Evolutionary conservation across 1,140 invertebrate species (phyloP).

Genomic region (Lepeophtheirus salmonis): DNA sequence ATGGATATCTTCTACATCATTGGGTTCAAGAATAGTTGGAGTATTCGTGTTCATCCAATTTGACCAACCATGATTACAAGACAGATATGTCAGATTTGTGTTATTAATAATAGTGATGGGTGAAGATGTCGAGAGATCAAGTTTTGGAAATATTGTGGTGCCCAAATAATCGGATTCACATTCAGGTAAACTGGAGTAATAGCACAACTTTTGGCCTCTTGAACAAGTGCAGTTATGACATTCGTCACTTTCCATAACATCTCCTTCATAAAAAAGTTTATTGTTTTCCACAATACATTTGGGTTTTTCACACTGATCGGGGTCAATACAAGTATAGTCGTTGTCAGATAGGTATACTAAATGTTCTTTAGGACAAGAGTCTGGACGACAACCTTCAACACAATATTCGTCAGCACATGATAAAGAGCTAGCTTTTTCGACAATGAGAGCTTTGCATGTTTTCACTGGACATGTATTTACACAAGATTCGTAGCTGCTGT

Average conservation of each 20-base stretch:
- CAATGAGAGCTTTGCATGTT: neutral
- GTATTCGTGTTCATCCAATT: constrained; percentile 46
- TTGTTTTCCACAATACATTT: neutral
- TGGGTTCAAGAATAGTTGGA: constrained; percentile 23
- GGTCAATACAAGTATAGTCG: constrained; percentile 48
- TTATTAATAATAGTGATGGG: neutral
- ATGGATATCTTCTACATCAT: constrained; percentile 43
- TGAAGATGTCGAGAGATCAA: neutral
- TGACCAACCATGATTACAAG: constrained; percentile 47
- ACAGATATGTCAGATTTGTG: neutral
- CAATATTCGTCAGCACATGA: constrained; percentile 51
- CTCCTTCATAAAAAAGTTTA: constrained; percentile 49
- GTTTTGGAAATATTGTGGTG: neutral
- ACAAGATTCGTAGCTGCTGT: neutral
- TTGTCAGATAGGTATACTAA: constrained; percentile 47
- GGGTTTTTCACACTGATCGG: constrained; percentile 37
- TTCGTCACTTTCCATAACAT: constrained; percentile 45
- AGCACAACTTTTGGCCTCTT: neutral
- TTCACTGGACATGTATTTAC: neutral
- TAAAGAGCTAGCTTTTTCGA: constrained; percentile 27
- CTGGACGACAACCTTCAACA: constrained; percentile 48
- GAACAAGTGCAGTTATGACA: constrained; percentile 43
- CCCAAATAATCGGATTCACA: neutral
- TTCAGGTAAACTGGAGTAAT: neutral
- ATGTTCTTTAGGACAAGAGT: constrained; percentile 43